Evolutionary conservation across 1,140 invertebrate species (phyloP), one percentile per base, ranked within the genome.

Genomic region (Lepidurus arcticus): DNA sequence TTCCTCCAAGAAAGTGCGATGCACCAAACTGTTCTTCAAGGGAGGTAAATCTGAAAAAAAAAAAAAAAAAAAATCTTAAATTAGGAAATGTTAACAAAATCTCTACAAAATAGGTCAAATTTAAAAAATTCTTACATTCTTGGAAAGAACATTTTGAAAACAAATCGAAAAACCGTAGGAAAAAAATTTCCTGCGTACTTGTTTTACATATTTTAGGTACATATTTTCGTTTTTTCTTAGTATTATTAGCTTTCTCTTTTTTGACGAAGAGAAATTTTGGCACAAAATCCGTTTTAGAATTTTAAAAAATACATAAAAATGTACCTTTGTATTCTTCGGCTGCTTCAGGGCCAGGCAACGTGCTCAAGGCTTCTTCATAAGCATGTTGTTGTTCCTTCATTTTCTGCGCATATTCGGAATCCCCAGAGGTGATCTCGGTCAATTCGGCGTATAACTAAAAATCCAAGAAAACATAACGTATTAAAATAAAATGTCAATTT

Each of bases 1-100:
- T 87, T 98, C 96, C 85, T 98, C 96, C 24, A 98, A 87, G 81
- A 98, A 92, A 0, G 93, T 97, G 74, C 89, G 90, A 86, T 98
- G 95, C 34, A 91, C 88, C 5, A 97, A 85, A 8, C 90, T 88
- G 80, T 92, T 90, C 83, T 92, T 91, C 42, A 96, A 84, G 1
- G 93, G 92, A n/a, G 92, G 91, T 82, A 93, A 90, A 85, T 94
- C 92, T 90, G 83, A 78, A 86, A 85, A 80, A 78, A 77, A 78
- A 80, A 82, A 53, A 79, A 78, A 45, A 42, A 9, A n/a, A n/a
- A n/a, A n/a, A n/a, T 24, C 16, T 80, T 45, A 73, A 73, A 11
- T 47, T 78, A 16, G 26, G 34, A 34, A 34, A 34, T 4, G 34
- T 34, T 34, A 7, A 10, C 76, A 76, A 78, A 53, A 53, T 42